These are phyloP conservation scores for Erpobdella octoculata DNA, from an alignment of 2,888 invertebrate species.

Conservation along the genomic window DNA sequence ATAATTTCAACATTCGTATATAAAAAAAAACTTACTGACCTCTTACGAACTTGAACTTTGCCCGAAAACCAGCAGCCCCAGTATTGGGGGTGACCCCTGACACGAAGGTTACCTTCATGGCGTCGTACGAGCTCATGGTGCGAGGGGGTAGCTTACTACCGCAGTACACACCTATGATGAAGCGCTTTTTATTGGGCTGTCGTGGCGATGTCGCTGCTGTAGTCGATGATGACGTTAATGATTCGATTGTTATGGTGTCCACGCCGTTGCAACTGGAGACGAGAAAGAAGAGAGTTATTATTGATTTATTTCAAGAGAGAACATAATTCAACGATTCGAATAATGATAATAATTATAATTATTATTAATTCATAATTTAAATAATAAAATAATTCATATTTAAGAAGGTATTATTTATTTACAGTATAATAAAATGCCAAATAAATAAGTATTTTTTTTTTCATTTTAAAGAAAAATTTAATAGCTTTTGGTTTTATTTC, in stretches of 20 bases:
- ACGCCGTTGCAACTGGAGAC: conserved; percentile 3
- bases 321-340: not conserved
- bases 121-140: conserved; percentile 61
- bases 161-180: conserved; percentile 69
- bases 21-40: conserved; percentile 1
- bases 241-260: conserved; percentile 5
- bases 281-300: too few species aligned
- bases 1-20: not conserved
- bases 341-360: not conserved
- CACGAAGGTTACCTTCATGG: conserved; percentile 16
- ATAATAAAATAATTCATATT: too few species aligned
- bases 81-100: not conserved
- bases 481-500: too few species aligned
- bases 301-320: not conserved
- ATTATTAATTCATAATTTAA: too few species aligned
- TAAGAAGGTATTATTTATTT: not conserved
- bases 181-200: not conserved
- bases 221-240: not conserved
- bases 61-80: conserved; percentile 8
- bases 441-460: too few species aligned
- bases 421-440: too few species aligned
- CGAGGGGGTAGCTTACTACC: conserved; percentile 74
- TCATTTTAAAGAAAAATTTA: too few species aligned
- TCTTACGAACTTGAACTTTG: conserved; percentile 21
- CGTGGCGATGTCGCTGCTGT: not conserved